phyloP scores from a whole-genome alignment of 2,113 vertebrate species.

The Chlorodrepanis virens region DNA sequence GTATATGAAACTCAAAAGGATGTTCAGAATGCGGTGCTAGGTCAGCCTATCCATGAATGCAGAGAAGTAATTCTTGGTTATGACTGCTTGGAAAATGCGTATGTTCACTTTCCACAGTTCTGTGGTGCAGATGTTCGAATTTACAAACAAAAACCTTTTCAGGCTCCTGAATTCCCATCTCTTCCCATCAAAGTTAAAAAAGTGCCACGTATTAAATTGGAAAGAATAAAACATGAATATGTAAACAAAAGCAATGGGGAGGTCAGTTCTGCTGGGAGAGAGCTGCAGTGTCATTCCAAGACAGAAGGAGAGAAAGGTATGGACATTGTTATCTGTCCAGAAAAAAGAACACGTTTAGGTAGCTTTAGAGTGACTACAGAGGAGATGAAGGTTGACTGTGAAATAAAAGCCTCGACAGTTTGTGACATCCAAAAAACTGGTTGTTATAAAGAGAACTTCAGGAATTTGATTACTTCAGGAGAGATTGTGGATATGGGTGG shows the following conservation, averaged over 20 bases:
- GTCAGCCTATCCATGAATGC: conserved; percentile 97
- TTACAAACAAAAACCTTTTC: conserved; percentile 91
- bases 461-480: conserved; percentile 68
- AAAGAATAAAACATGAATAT: conserved; percentile 69
- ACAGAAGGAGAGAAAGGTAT: conserved; percentile 30
- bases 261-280: conserved; percentile 30
- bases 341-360: not conserved
- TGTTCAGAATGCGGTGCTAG: conserved; percentile 91
- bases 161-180: conserved; percentile 82
- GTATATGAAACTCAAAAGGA: conserved; percentile 95
- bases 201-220: conserved; percentile 67
- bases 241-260: conserved; percentile 66
- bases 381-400: conserved; percentile 61
- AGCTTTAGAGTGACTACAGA: conserved; percentile 50
- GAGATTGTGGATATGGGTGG: conserved; percentile 55
- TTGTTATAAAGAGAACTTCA: conserved; percentile 72
- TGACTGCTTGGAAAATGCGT: conserved; percentile 89
- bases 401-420: conserved; percentile 63
- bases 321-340: not conserved
- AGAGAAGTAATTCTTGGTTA: conserved; percentile 97
- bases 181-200: conserved; percentile 79
- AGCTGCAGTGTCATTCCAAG: conserved; percentile 18
- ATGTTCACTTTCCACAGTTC: conserved; percentile 98
- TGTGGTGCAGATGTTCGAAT: conserved; percentile 95
- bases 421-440: conserved; percentile 68